These are phyloP conservation scores for Poliocrania exsul DNA, from an alignment of 2,797 vertebrate species.

Conservation along the genomic window DNA sequence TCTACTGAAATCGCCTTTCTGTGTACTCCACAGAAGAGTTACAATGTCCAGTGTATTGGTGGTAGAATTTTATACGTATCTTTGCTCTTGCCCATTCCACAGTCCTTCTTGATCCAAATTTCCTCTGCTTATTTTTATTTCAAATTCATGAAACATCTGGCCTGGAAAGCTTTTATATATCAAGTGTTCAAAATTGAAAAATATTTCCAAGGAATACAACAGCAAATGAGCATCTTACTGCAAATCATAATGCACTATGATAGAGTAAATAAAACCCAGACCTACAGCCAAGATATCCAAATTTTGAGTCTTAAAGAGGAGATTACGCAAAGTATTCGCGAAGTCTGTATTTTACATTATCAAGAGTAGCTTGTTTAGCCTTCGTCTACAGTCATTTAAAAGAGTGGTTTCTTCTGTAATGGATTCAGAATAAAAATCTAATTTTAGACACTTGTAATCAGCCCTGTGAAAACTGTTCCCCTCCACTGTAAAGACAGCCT, in stretches of 20 bases:
- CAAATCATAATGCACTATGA: neutral
- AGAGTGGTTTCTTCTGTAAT: neutral
- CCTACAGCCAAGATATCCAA: neutral
- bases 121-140: neutral
- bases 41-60: neutral
- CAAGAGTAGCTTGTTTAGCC: neutral
- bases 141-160: neutral
- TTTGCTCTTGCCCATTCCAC: neutral
- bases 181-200: neutral
- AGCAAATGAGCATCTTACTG: neutral
- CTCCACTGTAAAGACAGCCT: neutral
- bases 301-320: neutral
- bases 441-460: neutral
- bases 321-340: neutral
- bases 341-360: neutral
- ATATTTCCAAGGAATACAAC: neutral
- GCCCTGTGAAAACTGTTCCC: neutral
- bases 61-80: neutral
- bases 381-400: neutral
- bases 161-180: neutral
- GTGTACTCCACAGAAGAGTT: neutral
- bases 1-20: neutral
- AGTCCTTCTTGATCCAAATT: neutral
- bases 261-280: neutral
- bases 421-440: neutral